Conservation (phyloP, 2,888 invertebrate species). For the Drosophila rubida region DNA sequence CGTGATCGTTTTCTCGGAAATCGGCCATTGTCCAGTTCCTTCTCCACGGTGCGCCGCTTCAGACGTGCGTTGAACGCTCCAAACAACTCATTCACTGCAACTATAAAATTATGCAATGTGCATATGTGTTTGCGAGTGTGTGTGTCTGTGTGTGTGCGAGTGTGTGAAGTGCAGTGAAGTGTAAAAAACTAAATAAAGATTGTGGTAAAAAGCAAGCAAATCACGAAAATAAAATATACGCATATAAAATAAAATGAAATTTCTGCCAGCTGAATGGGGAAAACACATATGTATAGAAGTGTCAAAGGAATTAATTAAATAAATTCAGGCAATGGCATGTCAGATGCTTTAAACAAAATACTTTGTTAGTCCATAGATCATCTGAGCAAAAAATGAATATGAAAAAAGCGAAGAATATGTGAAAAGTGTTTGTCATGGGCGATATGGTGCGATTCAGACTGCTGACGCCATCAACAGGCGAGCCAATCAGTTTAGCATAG, state of each 20-base stretch:
- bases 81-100: not conserved
- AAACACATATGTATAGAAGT: slow-evolving; percentile 31
- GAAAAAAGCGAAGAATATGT: slow-evolving; percentile 29
- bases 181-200: slow-evolving; percentile 23
- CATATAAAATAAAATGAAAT: slow-evolving; percentile 8
- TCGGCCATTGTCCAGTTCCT: slow-evolving; percentile 70
- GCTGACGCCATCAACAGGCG: slow-evolving; percentile 64
- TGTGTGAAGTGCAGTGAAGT: slow-evolving; percentile 40
- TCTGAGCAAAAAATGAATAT: slow-evolving; percentile 8
- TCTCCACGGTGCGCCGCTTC: slow-evolving; percentile 62
- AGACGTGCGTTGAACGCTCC: slow-evolving; percentile 51
- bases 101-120: slow-evolving; percentile 43
- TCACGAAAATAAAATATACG: not conserved
- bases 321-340: slow-evolving; percentile 62
- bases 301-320: slow-evolving; percentile 53
- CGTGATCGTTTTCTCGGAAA: slow-evolving; percentile 10
- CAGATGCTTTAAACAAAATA: slow-evolving; percentile 51
- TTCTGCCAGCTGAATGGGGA: slow-evolving; percentile 44
- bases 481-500: slow-evolving; percentile 36
- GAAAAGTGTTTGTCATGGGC: slow-evolving; percentile 71
- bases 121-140: slow-evolving; percentile 6
- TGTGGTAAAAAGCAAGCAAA: slow-evolving; percentile 13
- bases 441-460: slow-evolving; percentile 3
- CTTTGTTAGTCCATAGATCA: slow-evolving; percentile 65
- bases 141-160: not conserved